Evolutionary conservation across 2,888 invertebrate genomes (phyloP).

Genomic region (Phania funesta): DNA sequence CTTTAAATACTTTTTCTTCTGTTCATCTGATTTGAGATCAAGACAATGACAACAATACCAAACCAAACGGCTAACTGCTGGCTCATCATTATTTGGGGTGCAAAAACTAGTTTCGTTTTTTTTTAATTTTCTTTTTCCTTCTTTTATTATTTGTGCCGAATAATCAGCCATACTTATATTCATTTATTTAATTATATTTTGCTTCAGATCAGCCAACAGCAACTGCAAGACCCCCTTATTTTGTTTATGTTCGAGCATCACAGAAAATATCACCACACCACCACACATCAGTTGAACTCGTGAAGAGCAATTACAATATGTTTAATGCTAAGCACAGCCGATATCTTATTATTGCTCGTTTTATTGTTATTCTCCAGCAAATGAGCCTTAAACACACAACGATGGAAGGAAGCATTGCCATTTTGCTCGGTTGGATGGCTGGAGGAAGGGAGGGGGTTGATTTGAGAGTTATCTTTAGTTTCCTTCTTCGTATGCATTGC

Average conservation of each 20-base stretch:
- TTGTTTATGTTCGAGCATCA: constrained; percentile 28
- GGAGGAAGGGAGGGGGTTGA: constrained; percentile 9
- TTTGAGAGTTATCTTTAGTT: constrained; percentile 1
- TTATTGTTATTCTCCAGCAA: constrained; percentile 67
- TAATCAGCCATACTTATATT: constrained; percentile 52
- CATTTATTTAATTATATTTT: constrained; percentile 2
- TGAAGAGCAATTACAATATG: constrained; percentile 79
- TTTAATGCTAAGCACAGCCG: constrained; percentile 78
- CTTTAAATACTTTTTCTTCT: constrained; percentile 53
- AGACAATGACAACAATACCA: constrained; percentile 62
- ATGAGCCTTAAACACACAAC: constrained; percentile 68
- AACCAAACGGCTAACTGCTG: constrained; percentile 34
- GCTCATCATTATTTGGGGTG: constrained; percentile 63
- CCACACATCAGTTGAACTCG: constrained; percentile 69
- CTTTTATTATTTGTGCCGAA: constrained; percentile 38
- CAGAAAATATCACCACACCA: constrained; percentile 66
- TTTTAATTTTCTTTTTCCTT: constrained; percentile 22
- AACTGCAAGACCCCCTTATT: background rate
- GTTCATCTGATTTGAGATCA: constrained; percentile 60
- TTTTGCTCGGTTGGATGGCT: background rate
- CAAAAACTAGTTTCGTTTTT: constrained; percentile 61
- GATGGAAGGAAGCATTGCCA: background rate
- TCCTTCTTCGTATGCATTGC: constrained; percentile 69
- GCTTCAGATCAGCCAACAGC: constrained; percentile 13
- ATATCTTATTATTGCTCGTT: constrained; percentile 70